phyloP scores from a whole-genome alignment of 2,888 invertebrate species.

The Pterostichus niger region DNA sequence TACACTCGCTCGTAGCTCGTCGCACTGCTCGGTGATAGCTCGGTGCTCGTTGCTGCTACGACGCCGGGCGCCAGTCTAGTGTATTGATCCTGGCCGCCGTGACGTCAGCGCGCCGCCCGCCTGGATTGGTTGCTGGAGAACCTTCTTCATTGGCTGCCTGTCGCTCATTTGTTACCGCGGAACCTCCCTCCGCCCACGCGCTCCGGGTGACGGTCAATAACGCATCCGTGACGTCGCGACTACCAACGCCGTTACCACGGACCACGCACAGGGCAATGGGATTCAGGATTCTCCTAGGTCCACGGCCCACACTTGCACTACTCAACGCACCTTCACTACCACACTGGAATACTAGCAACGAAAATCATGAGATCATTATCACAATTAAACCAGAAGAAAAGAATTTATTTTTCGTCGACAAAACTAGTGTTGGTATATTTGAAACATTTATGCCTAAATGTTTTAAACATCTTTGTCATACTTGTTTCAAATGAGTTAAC shows the following conservation, averaged over 20 bases:
- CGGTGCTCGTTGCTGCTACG: slow-evolving; percentile 73
- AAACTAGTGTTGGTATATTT: no score
- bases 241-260: background rate
- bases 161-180: slow-evolving; percentile 39
- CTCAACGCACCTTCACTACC: background rate
- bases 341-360: background rate
- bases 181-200: slow-evolving; percentile 40
- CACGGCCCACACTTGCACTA: background rate
- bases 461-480: no score
- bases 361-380: no score
- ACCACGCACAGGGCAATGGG: background rate
- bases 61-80: slow-evolving; percentile 73
- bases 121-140: slow-evolving; percentile 70
- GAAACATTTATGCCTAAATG: no score
- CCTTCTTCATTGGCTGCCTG: slow-evolving; percentile 44
- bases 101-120: slow-evolving; percentile 74
- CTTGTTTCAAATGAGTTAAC: no score
- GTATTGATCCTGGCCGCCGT: slow-evolving; percentile 75
- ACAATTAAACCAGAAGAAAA: no score
- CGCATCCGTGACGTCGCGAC: slow-evolving; percentile 28
- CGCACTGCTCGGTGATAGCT: background rate
- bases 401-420: no score
- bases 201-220: slow-evolving; percentile 38
- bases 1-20: slow-evolving; percentile 66
- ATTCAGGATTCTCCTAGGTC: no score